A percentile compares a stretch with the other conserved stretches of the same genome.
Conservation (phyloP, 1,140 invertebrate genomes). For the Drosophila kohkoa region DNA sequence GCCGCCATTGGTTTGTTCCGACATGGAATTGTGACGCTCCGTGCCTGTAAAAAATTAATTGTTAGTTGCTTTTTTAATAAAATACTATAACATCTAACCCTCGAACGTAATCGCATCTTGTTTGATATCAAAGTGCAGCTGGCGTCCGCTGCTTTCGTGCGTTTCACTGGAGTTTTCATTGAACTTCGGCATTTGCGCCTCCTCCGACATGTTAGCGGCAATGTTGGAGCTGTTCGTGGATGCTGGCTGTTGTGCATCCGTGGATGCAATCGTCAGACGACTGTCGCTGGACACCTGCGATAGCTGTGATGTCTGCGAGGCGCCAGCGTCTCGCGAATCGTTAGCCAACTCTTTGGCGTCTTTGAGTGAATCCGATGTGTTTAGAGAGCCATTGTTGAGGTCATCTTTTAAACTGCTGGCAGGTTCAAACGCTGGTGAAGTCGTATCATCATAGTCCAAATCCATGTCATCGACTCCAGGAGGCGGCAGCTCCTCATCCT, state of each 20-base stretch:
- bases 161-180: constrained; percentile 75
- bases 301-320: constrained; percentile 86
- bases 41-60: constrained; percentile 55
- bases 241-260: constrained; percentile 38
- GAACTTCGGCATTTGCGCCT: constrained; percentile 83
- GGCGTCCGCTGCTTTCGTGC: constrained; percentile 29
- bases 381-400: constrained; percentile 50
- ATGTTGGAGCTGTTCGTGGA: constrained; percentile 27
- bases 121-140: constrained; percentile 83
- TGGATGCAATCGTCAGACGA: constrained; percentile 85
- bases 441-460: constrained; percentile 88
- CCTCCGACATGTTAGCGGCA: constrained; percentile 76
- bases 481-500: constrained; percentile 62
- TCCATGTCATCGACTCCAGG: constrained; percentile 86
- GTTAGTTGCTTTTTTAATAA: background rate
- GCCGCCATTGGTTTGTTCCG: constrained; percentile 31
- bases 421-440: constrained; percentile 89
- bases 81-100: constrained; percentile 31
- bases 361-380: constrained; percentile 76
- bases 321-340: constrained; percentile 57
- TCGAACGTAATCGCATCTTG: constrained; percentile 84
- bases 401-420: constrained; percentile 48
- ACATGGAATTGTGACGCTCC: constrained; percentile 68
- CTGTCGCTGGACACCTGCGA: constrained; percentile 88
- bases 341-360: constrained; percentile 39